Base-by-base conservation (phyloP, 2,888 invertebrate species). In the Oscheius sp. region DNA sequence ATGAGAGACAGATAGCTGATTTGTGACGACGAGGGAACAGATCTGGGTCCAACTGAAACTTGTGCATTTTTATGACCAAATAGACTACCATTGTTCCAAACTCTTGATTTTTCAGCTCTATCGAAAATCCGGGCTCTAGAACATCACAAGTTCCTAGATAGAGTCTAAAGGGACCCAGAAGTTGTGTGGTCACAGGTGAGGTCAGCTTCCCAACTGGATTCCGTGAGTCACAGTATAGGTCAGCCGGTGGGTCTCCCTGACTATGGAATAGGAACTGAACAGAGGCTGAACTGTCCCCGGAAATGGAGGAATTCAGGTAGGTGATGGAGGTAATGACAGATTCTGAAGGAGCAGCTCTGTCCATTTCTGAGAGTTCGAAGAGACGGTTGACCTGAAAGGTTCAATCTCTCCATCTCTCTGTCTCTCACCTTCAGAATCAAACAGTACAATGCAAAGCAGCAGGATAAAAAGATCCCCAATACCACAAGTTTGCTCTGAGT, bases 371-470 rank as follows among this genome's bases (percentile, higher is more conserved):
- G 13, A 68, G 21, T 51, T 51, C 55, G 13, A 53, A 29, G 2
- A 68, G 37, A 29, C 68, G 53, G 35, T 53, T 35, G 13, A 68
- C 42, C 68, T 68, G n/a, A 29, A 33, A 35, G 10, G 3, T 21
- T 42, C 42, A 42, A 0, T 42, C 4, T 42, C 7, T 7, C 0
- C 7, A 7, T 42, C 42, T 42, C 42, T 7, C 42, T 42, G 42
- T 42, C 42, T 42, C 13, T 33, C 53, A 68, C 68, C 37, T 68
- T 68, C 21, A 53, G 33, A 3, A 68, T 4, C 1, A 68, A 53
- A 55, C 55, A 53, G 55, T 68, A 68, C 7, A 68, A 37, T n/a
- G 68, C 68, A 68, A 68, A 55, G 53, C 68, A 53, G 35, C 68
- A 68, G 10, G 68, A 53, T 1, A 55, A 13, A 13, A 37, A 53